Percentiles rank a stretch among this genome's conserved stretches.
Conservation (phyloP, 2,888 invertebrate genomes). For the Mythimna pallens region DNA sequence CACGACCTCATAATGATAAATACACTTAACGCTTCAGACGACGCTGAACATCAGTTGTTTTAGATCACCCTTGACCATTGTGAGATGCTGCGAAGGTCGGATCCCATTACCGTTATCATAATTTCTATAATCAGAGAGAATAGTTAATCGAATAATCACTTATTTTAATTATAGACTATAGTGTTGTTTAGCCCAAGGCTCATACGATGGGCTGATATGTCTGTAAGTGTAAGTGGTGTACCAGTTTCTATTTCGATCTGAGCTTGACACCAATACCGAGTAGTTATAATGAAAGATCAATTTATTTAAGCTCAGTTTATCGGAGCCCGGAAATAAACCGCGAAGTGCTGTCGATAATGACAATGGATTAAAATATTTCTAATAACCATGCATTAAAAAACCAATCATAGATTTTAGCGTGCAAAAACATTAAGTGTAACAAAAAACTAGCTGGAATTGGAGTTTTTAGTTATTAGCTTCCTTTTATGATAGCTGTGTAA, state of each 20-base stretch:
- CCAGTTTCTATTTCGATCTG: conserved; percentile 31
- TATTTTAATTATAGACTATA: conserved; percentile 52
- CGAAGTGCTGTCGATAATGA: conserved; percentile 29
- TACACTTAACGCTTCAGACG: conserved; percentile 44
- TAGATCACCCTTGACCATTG: conserved; percentile 33
- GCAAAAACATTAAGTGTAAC: conserved; percentile 32
- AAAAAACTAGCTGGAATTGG: conserved; percentile 28
- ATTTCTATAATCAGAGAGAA: conserved; percentile 38
- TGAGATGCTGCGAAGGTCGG: conserved; percentile 47
- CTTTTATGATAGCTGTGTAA: conserved; percentile 30
- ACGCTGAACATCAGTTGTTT: conserved; percentile 22
- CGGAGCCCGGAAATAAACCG: conserved; percentile 40
- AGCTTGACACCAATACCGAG: conserved; percentile 29
- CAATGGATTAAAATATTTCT: conserved; percentile 50
- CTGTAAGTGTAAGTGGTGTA: conserved; percentile 16
- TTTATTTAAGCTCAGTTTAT: conserved; percentile 31
- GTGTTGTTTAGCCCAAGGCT: conserved; percentile 12
- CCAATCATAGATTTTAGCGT: conserved; percentile 32
- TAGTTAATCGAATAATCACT: conserved; percentile 34
- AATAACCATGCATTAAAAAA: conserved; percentile 40
- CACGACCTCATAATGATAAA: conserved; percentile 56
- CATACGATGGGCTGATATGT: conserved; percentile 23
- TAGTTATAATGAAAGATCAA: conserved; percentile 20
- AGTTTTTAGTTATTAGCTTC: conserved; percentile 26
- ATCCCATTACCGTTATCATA: conserved; percentile 28